Base-by-base conservation (phyloP, 2,797 vertebrate species). In the Crenuchus spilurus region DNA sequence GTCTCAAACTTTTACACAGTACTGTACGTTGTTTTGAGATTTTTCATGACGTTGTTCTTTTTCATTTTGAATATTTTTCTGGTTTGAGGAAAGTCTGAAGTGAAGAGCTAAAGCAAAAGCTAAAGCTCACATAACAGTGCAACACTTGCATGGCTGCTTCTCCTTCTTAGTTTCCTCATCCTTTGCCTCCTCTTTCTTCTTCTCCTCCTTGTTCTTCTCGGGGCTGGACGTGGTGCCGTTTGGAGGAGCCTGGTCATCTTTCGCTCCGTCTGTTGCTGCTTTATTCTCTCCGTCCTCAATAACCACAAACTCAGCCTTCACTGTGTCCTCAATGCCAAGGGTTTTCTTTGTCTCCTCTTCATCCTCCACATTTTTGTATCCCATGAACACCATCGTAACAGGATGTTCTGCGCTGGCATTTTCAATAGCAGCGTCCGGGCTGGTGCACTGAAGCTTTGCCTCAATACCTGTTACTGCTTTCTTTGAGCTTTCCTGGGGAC, bases 341-440 rank as follows among this genome's bases (percentile, higher is more conserved):
- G 95, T 91, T 4, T 94, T 93, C 90, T 92, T 94, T 84, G 87
- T 94, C 77, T 94, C 93, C 0, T 93, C 91, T 88, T 94, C 93
- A 0, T 97, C 95, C 85, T 98, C 96, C 16, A 97, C 94, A 0
- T 95, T 95, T 88, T 97, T 96, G 90, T 98, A 99, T 54, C 97
- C 97, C 96, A 98, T 97, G 89, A 99, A 99, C 83, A 98, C 96
- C 93, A 98, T 94, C 79, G 97, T 99, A 84, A 99, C 95, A 0
- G 96, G 96, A 74, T 96, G 94, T 77, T 99, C 96, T 13, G 88
- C 94, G 48, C 95, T 94, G 0, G 95, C 90, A 26, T 92, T 83
- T 73, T 91, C 91, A 0, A 88, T 87, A 0, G 91, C 90, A 0
- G 81, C 72, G 0, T 94, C 89, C 26, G 92, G 90, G 0, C 91